Evolutionary conservation across 2,113 vertebrate species (phyloP), one percentile per base, ranked within the genome.

Genomic region (Polyodon spathula): DNA sequence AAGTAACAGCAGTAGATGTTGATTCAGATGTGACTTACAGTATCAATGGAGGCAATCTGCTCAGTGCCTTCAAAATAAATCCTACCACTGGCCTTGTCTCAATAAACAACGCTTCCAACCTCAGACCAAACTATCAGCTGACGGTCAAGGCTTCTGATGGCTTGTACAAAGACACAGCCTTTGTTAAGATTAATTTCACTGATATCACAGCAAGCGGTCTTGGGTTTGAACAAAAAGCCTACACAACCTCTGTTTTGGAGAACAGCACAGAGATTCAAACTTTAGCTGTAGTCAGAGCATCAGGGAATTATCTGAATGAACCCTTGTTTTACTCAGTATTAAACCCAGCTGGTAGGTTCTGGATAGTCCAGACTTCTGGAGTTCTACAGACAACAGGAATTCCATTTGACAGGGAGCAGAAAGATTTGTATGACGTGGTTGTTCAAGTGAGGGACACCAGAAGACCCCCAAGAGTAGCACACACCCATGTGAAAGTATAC

Each of bases 11-110:
- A 38, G 72, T 69, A 15, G 96, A 98, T n/a, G 71, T 78, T 0
- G 96, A 99, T 70, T 99, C 95, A 0, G 67, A 83, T 3, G 84
- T 98, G n/a, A 79, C 65, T 4, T 99, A 96, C 59, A 89, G 81
- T 79, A 89, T 97, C 0, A 59, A 73, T 1, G 87, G 88, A 41
- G 90, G 90, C 6, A 94, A 92, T 71, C 56, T 71, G 12, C 73
- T 89, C 16, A 78, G 81, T 15, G 74, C 80, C n/a, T 89, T 99
- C 71, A 69, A 72, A 41, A 79, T 99, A 64, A 76, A 95, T 9
- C 85, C 88, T 4, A 27, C 56, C 1, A 83, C 76, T 5, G 96
- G 96, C 17, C 66, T 83, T 9, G 79, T 99, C 65, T 86, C 82
- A 5, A 74, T 95, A 62, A 77, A 78, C 61, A 83, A 92, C 37